phyloP scores from a whole-genome alignment of 2,888 invertebrate species.

The Leistus spinibarbis region DNA sequence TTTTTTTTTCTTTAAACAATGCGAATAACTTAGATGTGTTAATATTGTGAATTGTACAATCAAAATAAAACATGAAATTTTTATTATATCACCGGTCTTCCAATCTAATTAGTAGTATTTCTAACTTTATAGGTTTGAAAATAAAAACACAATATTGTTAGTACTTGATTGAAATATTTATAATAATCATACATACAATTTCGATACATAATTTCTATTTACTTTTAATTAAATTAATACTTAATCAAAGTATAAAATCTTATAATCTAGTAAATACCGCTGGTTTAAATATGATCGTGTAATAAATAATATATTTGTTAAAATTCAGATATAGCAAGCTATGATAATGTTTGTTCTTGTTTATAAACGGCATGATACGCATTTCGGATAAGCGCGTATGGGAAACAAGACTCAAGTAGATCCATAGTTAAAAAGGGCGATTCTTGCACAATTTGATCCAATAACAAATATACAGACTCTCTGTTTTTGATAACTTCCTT shows the following conservation, averaged over 20 bases:
- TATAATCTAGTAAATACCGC: background rate
- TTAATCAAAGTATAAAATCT: conserved; percentile 39
- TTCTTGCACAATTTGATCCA: conserved; percentile 97
- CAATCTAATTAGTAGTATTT: background rate
- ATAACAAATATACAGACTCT: conserved; percentile 94
- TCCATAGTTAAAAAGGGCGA: conserved; percentile 99
- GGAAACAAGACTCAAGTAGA: conserved; percentile 97
- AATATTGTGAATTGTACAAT: conserved; percentile 49
- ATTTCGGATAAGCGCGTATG: conserved; percentile 95
- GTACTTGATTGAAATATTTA: background rate
- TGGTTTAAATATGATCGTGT: background rate
- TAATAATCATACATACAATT: conserved; percentile 27
- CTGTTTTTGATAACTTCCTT: conserved; percentile 92
- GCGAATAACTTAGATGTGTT: conserved; percentile 45
- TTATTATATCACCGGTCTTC: conserved; percentile 40
- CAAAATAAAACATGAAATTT: conserved; percentile 49
- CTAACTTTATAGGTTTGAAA: background rate
- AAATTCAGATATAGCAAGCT: conserved; percentile 39
- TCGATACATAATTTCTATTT: conserved; percentile 24
- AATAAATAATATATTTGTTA: conserved; percentile 13
- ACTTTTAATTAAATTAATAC: conserved; percentile 31
- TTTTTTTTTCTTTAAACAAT: conserved; percentile 22
- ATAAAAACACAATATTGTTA: background rate
- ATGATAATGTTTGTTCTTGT: conserved; percentile 72
- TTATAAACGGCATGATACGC: conserved; percentile 97